Conservation (phyloP, 2,113 vertebrate species). For the Solenodon paradoxus region DNA sequence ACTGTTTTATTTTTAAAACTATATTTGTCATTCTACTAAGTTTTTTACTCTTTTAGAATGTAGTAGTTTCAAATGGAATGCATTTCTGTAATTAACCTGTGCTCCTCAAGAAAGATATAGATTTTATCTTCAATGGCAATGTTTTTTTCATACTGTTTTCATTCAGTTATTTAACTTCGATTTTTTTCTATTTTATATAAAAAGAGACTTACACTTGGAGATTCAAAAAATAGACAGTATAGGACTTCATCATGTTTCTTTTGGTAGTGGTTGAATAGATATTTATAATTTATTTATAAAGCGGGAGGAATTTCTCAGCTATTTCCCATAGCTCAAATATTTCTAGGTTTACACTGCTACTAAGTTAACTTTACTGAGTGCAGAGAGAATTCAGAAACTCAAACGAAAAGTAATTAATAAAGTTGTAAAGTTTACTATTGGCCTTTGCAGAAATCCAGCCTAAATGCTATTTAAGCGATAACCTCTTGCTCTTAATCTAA, state of each 20-base stretch:
- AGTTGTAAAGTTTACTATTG: not conserved
- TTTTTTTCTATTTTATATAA: not conserved
- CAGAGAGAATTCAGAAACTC: not conserved
- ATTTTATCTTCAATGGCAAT: constrained; percentile 1
- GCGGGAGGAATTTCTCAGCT: not conserved
- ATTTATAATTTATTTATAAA: constrained; percentile 19
- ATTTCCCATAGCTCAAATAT: not conserved
- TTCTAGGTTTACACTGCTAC: not conserved
- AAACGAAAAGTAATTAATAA: not conserved
- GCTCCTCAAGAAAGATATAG: not conserved
- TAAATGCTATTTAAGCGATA: not conserved
- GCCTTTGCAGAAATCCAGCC: not conserved
- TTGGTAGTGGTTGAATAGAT: not conserved
- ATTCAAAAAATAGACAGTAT: not conserved
- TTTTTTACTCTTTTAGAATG: constrained; percentile 22
- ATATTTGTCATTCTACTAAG: not conserved
- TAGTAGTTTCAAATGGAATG: not conserved
- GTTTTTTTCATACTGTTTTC: not conserved
- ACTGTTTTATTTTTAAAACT: constrained; percentile 18
- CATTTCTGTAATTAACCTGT: not conserved
- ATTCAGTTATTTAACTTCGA: not conserved
- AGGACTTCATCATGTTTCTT: not conserved
- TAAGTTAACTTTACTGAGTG: not conserved
- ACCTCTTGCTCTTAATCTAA: constrained; percentile 55
- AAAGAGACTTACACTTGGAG: not conserved